Percentiles rank a stretch among this genome's conserved stretches.
These are phyloP conservation scores for Myotis pilosus DNA, from an alignment of 2,797 vertebrate genomes.

Conservation along the genomic window DNA sequence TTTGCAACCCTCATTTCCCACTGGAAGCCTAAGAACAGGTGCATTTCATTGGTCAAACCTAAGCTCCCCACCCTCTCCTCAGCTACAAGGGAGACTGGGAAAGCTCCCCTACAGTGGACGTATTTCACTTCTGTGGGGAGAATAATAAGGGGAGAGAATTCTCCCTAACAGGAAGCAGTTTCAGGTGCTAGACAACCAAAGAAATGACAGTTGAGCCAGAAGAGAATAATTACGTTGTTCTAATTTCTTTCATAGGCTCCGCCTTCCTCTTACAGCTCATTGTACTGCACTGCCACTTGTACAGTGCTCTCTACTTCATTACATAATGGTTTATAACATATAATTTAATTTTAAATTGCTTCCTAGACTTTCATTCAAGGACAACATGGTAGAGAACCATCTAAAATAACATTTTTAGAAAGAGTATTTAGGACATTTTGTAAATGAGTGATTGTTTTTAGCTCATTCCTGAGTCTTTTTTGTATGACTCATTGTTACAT, in stretches of 20 bases:
- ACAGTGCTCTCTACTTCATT: slow-evolving; percentile 8
- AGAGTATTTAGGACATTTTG: slow-evolving; percentile 17
- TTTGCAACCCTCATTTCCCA: background rate
- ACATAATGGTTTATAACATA: background rate
- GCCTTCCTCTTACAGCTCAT: slow-evolving; percentile 48
- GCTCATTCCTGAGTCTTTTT: background rate
- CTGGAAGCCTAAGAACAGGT: background rate
- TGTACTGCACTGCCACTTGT: background rate
- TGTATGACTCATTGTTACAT: background rate
- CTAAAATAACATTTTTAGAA: slow-evolving; percentile 6
- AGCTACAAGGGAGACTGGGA: background rate
- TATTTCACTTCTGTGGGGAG: background rate
- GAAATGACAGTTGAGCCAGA: background rate
- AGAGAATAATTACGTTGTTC: background rate
- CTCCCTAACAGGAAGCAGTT: background rate
- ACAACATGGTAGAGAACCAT: background rate
- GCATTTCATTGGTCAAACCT: background rate
- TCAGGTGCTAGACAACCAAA: background rate
- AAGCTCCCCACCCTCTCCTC: background rate
- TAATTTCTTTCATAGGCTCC: slow-evolving; percentile 58
- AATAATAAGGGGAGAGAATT: background rate
- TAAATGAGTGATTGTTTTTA: background rate
- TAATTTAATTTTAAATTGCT: slow-evolving; percentile 52
- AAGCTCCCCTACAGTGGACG: background rate
- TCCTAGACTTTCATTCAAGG: background rate